phyloP scores from a whole-genome alignment of 2,113 vertebrate species.

The Athene cunicularia region DNA sequence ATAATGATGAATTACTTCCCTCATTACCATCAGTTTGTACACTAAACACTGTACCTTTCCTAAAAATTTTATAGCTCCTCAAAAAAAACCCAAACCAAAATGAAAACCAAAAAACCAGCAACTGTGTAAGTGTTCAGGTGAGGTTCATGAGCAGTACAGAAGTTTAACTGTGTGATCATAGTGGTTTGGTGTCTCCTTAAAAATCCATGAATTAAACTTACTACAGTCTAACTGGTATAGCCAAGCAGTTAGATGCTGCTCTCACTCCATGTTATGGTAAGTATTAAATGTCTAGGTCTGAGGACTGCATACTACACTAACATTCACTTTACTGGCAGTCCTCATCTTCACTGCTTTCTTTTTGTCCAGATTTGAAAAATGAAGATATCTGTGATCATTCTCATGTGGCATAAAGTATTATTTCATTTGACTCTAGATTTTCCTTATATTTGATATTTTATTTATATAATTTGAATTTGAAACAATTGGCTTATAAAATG shows the following conservation, averaged over 20 bases:
- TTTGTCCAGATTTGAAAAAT: neutral
- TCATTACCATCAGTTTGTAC: neutral
- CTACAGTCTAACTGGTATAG: neutral
- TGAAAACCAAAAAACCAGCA: neutral
- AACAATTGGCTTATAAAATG: neutral
- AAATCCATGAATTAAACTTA: neutral
- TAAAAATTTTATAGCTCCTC: neutral
- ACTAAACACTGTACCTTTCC: neutral
- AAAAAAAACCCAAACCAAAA: neutral
- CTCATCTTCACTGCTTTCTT: neutral
- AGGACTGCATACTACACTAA: neutral
- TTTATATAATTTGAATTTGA: neutral
- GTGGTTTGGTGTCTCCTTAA: neutral
- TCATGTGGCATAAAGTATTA: neutral
- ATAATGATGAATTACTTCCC: neutral
- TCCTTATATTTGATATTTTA: neutral
- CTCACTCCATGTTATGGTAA: neutral
- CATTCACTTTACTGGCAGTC: neutral
- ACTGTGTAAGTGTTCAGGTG: neutral
- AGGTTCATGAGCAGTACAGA: neutral
- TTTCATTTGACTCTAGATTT: neutral
- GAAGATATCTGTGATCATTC: neutral
- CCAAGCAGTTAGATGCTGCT: neutral
- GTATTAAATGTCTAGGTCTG: neutral
- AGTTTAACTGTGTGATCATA: neutral